phyloP scores from a whole-genome alignment of 2,797 vertebrate species.

The Pyrrhura leucotis region DNA sequence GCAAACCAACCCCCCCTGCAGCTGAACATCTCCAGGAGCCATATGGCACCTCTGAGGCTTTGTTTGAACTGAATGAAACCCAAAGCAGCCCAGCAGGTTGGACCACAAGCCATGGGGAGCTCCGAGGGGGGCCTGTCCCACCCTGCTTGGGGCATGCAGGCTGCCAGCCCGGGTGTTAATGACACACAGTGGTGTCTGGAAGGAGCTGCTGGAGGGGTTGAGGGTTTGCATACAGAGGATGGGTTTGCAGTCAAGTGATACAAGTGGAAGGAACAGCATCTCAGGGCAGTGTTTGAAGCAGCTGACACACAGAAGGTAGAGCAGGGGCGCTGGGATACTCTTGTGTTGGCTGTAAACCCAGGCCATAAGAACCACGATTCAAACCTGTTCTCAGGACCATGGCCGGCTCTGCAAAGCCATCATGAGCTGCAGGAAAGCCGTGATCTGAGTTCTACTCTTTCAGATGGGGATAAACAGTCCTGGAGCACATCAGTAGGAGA shows the following conservation, averaged over 20 bases:
- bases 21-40: not conserved
- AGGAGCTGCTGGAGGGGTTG: fast-evolving
- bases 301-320: not conserved
- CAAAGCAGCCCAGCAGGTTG: not conserved
- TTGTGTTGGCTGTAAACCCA: not conserved
- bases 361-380: fast-evolving
- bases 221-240: fast-evolving
- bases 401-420: not conserved
- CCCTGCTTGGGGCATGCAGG: not conserved
- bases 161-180: fast-evolving
- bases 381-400: not conserved
- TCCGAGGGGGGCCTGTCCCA: fast-evolving
- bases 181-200: not conserved
- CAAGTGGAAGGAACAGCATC: not conserved
- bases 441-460: not conserved
- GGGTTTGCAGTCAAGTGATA: not conserved
- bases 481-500: not conserved
- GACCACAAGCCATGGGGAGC: not conserved
- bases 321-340: fast-evolving
- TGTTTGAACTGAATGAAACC: not conserved
- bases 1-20: not conserved
- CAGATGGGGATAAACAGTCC: not conserved
- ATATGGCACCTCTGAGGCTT: not conserved
- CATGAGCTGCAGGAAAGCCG: not conserved
- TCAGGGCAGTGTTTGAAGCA: not conserved